Conservation (phyloP, 2,797 vertebrate genomes). For the Sebastes steindachneri region DNA sequence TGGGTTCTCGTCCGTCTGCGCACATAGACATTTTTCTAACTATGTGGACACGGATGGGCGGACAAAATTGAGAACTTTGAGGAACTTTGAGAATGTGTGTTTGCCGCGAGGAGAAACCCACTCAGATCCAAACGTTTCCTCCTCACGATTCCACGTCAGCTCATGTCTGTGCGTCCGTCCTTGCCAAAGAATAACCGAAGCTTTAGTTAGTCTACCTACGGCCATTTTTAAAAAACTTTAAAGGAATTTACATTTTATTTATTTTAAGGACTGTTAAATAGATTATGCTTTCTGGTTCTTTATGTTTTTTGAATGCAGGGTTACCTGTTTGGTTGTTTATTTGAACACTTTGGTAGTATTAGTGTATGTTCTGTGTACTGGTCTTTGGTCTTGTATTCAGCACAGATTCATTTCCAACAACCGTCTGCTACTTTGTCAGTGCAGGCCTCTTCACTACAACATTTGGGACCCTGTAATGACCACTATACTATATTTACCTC, state of each 20-base stretch:
- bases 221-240: background rate
- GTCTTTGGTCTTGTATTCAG: conserved; percentile 17
- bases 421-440: background rate
- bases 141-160: too few relatives aligned
- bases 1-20: accelerated
- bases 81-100: too few relatives aligned
- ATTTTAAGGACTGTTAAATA: background rate
- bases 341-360: background rate
- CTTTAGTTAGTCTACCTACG: background rate
- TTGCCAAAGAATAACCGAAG: too few relatives aligned
- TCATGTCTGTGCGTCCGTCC: accelerated
- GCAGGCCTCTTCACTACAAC: background rate
- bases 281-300: background rate
- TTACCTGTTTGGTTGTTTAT: background rate
- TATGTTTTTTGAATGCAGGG: background rate
- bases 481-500: background rate
- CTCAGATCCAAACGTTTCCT: too few relatives aligned
- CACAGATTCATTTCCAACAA: background rate
- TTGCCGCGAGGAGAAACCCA: too few relatives aligned
- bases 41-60: too few relatives aligned
- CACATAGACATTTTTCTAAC: too few relatives aligned
- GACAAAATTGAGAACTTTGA: too few relatives aligned
- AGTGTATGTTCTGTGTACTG: background rate
- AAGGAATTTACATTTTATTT: background rate
- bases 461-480: background rate